Conservation (phyloP, 2,888 invertebrate species). For the Drosophila neutralis region DNA sequence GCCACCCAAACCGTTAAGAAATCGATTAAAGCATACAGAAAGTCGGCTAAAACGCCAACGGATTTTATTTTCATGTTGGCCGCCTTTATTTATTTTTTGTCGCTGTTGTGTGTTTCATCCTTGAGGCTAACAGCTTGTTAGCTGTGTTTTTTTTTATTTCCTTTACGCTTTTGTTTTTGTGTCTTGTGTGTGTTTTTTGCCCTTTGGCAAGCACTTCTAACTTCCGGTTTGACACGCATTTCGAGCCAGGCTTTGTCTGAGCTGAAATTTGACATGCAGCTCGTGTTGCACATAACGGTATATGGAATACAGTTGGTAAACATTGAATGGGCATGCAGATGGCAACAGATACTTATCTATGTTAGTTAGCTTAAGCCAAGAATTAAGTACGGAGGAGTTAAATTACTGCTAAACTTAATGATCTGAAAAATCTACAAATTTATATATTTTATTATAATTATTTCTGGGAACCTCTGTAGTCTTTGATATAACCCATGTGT, state of each 20-base stretch:
- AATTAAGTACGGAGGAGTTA: background rate
- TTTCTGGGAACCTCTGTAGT: background rate
- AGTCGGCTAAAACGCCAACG: conserved; percentile 55
- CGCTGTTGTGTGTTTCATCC: conserved; percentile 58
- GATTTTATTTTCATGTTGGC: conserved; percentile 33
- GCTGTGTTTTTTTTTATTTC: conserved; percentile 52
- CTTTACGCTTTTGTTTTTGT: conserved; percentile 17
- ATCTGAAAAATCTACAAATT: background rate
- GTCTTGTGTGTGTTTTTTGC: conserved; percentile 20
- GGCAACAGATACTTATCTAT: background rate
- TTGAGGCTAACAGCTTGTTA: conserved; percentile 68
- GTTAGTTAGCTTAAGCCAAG: too few species aligned
- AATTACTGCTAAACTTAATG: background rate
- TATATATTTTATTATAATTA: background rate
- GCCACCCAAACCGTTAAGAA: conserved; percentile 82
- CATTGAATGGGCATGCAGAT: background rate
- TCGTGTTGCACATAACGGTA: conserved; percentile 21
- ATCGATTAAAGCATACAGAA: conserved; percentile 77
- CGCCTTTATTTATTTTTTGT: conserved; percentile 27
- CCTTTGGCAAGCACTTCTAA: conserved; percentile 46
- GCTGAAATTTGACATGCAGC: conserved; percentile 2
- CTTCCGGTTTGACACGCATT: conserved; percentile 69
- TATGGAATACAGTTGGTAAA: background rate
- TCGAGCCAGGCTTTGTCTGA: conserved; percentile 13
- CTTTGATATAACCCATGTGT: background rate